Conservation (phyloP, 2,113 vertebrate species). For the Eleginops maclovinus region DNA sequence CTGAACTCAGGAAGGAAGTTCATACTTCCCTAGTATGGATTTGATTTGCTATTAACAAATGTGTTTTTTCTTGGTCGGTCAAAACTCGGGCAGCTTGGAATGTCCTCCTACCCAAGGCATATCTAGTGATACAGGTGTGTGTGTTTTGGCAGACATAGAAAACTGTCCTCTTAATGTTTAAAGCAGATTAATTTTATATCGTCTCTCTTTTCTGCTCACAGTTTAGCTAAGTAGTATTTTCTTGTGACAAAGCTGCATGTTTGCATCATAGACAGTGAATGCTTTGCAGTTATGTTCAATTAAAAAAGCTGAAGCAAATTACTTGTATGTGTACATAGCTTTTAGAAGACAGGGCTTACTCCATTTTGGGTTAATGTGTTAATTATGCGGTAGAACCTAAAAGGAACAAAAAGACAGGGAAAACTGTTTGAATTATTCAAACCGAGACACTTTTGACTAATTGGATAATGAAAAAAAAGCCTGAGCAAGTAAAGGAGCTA, state of each 20-base stretch:
- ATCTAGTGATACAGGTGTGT: neutral
- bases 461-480: conserved; percentile 29
- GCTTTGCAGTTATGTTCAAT: neutral
- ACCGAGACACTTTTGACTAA: conserved; percentile 25
- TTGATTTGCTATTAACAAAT: conserved; percentile 24
- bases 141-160: neutral
- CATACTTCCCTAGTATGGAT: neutral
- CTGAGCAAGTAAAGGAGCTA: conserved; percentile 2
- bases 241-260: neutral
- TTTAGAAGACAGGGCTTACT: neutral
- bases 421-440: neutral
- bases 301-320: neutral
- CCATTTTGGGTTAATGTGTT: neutral
- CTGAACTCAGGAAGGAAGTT: neutral
- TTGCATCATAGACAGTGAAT: neutral
- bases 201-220: neutral
- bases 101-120: neutral
- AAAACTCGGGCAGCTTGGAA: neutral
- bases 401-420: conserved; percentile 1
- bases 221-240: neutral
- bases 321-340: neutral
- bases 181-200: neutral
- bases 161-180: neutral
- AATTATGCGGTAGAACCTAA: neutral
- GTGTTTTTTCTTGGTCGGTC: neutral